Base-by-base conservation (phyloP, 2,113 vertebrate species). In the Dromaius novaehollandiae region DNA sequence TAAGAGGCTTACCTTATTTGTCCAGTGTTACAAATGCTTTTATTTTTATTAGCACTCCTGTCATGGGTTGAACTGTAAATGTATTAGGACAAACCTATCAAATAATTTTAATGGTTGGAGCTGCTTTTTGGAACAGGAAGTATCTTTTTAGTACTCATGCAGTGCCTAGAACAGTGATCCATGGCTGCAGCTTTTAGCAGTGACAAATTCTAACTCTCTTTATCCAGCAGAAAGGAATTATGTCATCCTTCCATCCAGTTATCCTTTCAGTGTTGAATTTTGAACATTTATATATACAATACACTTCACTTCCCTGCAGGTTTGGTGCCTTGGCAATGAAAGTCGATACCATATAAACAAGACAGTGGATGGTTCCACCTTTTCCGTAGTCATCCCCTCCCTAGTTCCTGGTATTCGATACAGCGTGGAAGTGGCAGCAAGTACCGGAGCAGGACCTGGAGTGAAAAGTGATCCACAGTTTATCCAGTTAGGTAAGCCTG, bases 291-390 rank as follows among this genome's bases (percentile, higher is more conserved):
- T 13, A 4, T 3, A 3, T 32, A 34, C 46, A 28, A 5, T 61
- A 26, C 4, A 0, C 63, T 93, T 95, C 64, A 11, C 48, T 89
- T 84, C 48, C 69, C 87, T 88, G 40, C 96, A 99, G 99, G 98
- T 99, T 88, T 99, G 99, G 99, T 99, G 99, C 96, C 98, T 99
- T 75, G 99, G 99, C 82, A 99, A 99, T 69, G 99, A 99, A 96
- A 99, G 98, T 50, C 96, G 98, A 25, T 99, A 99, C 97, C 99
- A 99, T 58, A 99, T 99, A 63, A 99, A 99, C 98, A 99, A 99
- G 76, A 99, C 99, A 0, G 99, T 99, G 16, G 99, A 99, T 8
- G 99, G 99, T 25, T 98, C 98, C 34, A 99, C 99, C 44, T 98
- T 99, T 16, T 99, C 99, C 7, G 97, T 99, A 42, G 97, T 99